These are phyloP conservation scores for Thinocorus orbignyianus DNA, from an alignment of 2,113 vertebrate species.

Conservation along the genomic window DNA sequence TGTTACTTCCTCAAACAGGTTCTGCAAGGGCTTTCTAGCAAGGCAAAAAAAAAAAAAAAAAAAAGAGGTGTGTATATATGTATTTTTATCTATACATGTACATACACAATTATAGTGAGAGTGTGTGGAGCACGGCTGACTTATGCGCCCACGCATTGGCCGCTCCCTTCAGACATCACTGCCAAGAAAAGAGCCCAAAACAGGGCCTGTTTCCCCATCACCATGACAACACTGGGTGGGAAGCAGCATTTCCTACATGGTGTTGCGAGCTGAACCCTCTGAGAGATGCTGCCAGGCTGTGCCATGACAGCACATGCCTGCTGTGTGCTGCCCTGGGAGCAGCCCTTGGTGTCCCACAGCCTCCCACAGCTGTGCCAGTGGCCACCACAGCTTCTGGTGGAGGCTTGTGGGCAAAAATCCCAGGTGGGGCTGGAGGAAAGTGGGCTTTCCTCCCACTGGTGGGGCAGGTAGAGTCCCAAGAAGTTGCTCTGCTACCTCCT, in stretches of 20 bases:
- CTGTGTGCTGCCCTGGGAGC: fast-evolving
- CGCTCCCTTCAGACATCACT: slow-evolving; percentile 8
- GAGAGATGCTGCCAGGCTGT: neutral
- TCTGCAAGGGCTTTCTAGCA: neutral
- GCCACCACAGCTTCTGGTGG: fast-evolving
- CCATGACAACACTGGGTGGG: slow-evolving; percentile 15
- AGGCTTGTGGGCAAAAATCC: fast-evolving
- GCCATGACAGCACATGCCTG: too few relatives aligned
- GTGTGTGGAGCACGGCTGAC: neutral
- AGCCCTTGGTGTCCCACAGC: neutral
- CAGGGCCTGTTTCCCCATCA: neutral
- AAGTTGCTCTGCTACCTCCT: neutral
- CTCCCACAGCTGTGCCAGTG: neutral
- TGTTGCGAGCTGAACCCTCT: neutral
- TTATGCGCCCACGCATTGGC: slow-evolving; percentile 15
- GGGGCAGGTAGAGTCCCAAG: neutral
- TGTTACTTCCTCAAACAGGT: neutral
- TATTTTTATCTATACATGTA: neutral
- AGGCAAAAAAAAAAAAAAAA: neutral
- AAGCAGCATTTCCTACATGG: slow-evolving; percentile 27
- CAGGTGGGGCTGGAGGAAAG: neutral
- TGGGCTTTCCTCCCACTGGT: too few relatives aligned
- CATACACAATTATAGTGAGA: neutral
- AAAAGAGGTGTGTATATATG: neutral
- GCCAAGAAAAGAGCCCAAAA: slow-evolving; percentile 17